These are phyloP conservation scores for Notoglanidium macrostoma DNA, from an alignment of 2,797 vertebrate genomes.

Conservation along the genomic window DNA sequence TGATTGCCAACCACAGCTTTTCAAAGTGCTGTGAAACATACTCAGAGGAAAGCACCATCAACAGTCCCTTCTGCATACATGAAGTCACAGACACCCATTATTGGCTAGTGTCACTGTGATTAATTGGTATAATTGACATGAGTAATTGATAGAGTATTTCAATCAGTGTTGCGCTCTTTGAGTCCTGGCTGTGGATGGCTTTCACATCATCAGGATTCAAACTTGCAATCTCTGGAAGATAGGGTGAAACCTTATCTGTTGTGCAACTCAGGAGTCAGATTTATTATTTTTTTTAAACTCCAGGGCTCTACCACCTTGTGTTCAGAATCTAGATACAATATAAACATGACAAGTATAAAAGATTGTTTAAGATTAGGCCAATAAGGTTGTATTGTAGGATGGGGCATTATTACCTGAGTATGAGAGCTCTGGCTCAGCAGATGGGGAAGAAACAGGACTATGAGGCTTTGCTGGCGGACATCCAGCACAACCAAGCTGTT, in stretches of 20 bases:
- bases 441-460: slow-evolving; percentile 69
- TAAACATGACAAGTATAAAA: background rate
- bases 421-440: slow-evolving; percentile 70
- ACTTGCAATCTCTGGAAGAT: background rate
- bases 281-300: background rate
- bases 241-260: background rate
- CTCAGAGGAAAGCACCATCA: too few relatives aligned
- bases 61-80: background rate
- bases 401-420: slow-evolving; percentile 71
- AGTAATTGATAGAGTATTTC: background rate
- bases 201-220: background rate
- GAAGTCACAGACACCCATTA: background rate
- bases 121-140: background rate
- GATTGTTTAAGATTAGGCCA: background rate
- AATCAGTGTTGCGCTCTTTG: background rate
- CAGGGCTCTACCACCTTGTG: background rate
- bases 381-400: slow-evolving; percentile 58
- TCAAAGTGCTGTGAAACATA: background rate
- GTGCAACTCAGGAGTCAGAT: background rate
- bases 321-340: background rate
- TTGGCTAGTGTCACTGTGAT: background rate
- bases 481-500: slow-evolving; percentile 64
- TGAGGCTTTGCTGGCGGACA: slow-evolving; percentile 64
- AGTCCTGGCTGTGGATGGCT: too few relatives aligned
- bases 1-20: background rate